Conservation (phyloP, 2,888 invertebrate genomes). For the Scaptomyza cyrtandrae region DNA sequence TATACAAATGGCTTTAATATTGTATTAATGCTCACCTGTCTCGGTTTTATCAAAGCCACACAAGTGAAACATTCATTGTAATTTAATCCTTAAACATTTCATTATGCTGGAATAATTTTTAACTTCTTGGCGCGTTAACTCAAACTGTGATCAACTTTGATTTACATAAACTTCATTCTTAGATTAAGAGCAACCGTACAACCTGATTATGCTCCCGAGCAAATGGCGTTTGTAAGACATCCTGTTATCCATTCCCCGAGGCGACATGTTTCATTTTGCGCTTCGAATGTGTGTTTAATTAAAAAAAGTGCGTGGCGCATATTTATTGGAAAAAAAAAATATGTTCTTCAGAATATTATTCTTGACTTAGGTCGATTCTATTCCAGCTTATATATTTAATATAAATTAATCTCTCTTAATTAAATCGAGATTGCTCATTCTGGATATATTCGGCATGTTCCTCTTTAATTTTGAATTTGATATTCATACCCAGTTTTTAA, state of each 20-base stretch:
- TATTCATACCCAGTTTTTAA: too few relatives aligned
- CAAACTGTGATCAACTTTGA: constrained; percentile 25
- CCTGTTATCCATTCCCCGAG: constrained; percentile 16
- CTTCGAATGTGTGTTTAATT: constrained; percentile 57
- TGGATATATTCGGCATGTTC: too few relatives aligned
- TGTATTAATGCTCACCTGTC: constrained; percentile 11
- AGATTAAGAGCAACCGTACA: constrained; percentile 28
- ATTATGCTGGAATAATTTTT: constrained; percentile 22
- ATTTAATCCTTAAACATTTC: constrained; percentile 22
- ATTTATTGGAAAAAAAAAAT: constrained; percentile 58
- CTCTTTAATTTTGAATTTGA: too few relatives aligned
- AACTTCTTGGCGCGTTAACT: constrained; percentile 1
- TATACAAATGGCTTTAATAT: constrained; percentile 15
- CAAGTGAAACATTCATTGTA: constrained; percentile 17
- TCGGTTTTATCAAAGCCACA: constrained; percentile 2
- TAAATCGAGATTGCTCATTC: too few relatives aligned
- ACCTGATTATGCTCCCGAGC: neutral
- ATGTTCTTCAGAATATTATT: too few relatives aligned
- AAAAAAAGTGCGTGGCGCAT: constrained; percentile 51
- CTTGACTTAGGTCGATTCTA: too few relatives aligned
- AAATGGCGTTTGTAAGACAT: neutral
- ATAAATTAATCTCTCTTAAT: too few relatives aligned
- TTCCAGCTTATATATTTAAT: too few relatives aligned
- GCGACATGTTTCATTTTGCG: constrained; percentile 17
- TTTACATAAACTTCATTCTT: constrained; percentile 24